Percentiles rank a stretch among this genome's conserved stretches.
These are phyloP conservation scores for Tromatobia lineatoria DNA, from an alignment of 2,888 invertebrate species.

Conservation along the genomic window DNA sequence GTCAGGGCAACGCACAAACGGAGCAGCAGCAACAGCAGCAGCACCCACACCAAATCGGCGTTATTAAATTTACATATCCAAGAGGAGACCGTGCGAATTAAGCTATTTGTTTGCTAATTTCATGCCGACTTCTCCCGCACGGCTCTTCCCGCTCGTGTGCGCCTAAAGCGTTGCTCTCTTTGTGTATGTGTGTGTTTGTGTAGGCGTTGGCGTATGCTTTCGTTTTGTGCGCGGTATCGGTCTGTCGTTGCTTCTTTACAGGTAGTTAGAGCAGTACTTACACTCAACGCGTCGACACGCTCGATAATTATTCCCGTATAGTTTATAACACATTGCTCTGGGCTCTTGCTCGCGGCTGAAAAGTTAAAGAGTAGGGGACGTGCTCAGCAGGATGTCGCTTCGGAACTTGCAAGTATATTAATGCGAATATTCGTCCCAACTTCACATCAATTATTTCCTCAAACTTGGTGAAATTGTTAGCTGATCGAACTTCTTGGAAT, in stretches of 20 bases:
- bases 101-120: constrained; percentile 73
- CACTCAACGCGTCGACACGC: background rate
- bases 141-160: constrained; percentile 52
- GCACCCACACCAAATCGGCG: constrained; percentile 67
- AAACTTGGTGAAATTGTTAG: background rate
- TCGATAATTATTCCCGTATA: constrained; percentile 35
- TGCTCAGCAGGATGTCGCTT: constrained; percentile 16
- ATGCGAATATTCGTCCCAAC: background rate
- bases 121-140: constrained; percentile 59
- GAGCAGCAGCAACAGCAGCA: constrained; percentile 35
- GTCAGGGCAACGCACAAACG: constrained; percentile 23
- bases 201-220: constrained; percentile 30
- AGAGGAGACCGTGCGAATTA: constrained; percentile 69
- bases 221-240: constrained; percentile 21
- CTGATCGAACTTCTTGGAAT: too few species aligned
- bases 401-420: constrained; percentile 4
- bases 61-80: constrained; percentile 81
- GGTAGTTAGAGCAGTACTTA: constrained; percentile 2
- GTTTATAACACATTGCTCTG: constrained; percentile 9
- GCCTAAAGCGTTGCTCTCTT: background rate
- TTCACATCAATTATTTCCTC: background rate
- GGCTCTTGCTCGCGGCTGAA: background rate
- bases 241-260: constrained; percentile 6
- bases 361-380: background rate
- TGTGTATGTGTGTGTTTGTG: constrained; percentile 7